Evolutionary conservation across 2,888 invertebrate species (phyloP), one percentile per base, ranked within the genome.

Genomic region (Linnaemya vulpina): DNA sequence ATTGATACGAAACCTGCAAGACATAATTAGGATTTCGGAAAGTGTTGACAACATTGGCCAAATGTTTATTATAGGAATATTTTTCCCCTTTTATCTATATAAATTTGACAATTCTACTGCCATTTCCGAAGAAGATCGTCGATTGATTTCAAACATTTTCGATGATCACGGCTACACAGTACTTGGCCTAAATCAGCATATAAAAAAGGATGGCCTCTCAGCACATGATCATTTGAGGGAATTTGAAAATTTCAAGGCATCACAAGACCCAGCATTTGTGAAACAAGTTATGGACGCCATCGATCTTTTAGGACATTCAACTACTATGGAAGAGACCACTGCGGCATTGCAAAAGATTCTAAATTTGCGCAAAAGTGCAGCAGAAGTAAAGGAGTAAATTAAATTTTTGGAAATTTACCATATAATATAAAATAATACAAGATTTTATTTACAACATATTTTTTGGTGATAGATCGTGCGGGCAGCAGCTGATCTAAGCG

Each of bases 241-340:
- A 17, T 51, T 51, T 17, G 30, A 35, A 51, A 13, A 49, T 3
- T 75, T 62, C 49, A 74, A 77, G 22, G 13, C n/a, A 0, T 60
- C 62, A 5, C 15, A 77, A 8, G 53, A 15, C 5, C n/a, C 46
- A 17, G 58, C 55, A 2, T 38, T 75, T 8, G 15, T 65, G n/a
- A 1, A 15, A 17, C 43, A 51, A 13, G 38, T 62, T 10, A 4
- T 58, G 10, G 13, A n/a, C 1, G 10, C 10, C 0, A 1, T 62
- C 38, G 38, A 62, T 15, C 3, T 10, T 11, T 38, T 62, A 35
- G 17, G 13, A 11, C 38, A 11, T 13, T 4, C 20, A 20, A 20
- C 38, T 20, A 62, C 38, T 17, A 1, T n/a, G 3, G 10, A 62
- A 7, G 20, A 62, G 15, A 40, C 20, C 5, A 3, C 1, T n/a